Conservation (phyloP, 2,797 vertebrate species). For the Danio aesculapii region DNA sequence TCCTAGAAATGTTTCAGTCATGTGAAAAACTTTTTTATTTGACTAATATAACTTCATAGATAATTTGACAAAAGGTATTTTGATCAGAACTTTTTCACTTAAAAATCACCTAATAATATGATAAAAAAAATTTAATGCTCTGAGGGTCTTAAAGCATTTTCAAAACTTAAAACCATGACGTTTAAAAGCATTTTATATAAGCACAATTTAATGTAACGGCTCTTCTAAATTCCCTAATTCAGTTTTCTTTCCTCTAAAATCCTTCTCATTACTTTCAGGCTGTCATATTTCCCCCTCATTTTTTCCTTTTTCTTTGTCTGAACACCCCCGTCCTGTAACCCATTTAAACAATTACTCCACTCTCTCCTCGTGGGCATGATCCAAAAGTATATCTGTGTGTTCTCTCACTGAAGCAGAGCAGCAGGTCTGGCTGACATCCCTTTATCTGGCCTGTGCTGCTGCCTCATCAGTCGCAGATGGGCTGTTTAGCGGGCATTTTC, state of each 20-base stretch:
- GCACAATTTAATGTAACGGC: not conserved
- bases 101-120: too few species aligned
- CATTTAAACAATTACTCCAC: constrained; percentile 38
- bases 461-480: constrained; percentile 28
- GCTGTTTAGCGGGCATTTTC: constrained; percentile 24
- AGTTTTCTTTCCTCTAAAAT: not conserved
- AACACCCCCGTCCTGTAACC: constrained; percentile 17
- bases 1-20: too few species aligned
- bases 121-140: too few species aligned
- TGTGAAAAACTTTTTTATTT: too few species aligned
- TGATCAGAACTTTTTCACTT: too few species aligned
- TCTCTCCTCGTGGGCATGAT: constrained; percentile 24
- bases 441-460: constrained; percentile 37
- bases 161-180: too few species aligned
- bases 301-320: constrained; percentile 16
- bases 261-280: not conserved
- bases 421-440: constrained; percentile 49
- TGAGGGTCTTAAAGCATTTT: too few species aligned
- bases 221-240: not conserved
- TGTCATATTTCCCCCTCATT: constrained; percentile 47
- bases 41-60: too few species aligned
- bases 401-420: constrained; percentile 30
- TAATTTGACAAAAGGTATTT: too few species aligned
- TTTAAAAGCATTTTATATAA: too few species aligned
- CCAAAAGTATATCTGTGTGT: constrained; percentile 42